Base-by-base conservation (phyloP, 23 tunicate genomes). In the Botrylloides violaceus region DNA sequence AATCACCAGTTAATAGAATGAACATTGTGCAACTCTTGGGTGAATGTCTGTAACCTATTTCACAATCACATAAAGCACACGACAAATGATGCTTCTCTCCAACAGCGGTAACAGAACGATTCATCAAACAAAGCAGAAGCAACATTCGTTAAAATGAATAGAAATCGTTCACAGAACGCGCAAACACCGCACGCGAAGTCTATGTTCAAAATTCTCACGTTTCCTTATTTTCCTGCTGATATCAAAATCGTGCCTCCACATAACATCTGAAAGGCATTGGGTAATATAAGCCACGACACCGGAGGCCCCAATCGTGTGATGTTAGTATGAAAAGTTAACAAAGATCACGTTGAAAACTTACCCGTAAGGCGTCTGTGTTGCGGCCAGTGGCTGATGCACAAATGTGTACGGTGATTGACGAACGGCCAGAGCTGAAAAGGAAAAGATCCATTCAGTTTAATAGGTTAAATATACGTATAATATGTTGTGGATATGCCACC, bases 101-200 rank as follows among this genome's bases (percentile, higher is more conserved):
- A 43, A 15, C 15, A 9, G 53, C 53, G 15, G 15, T 43, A 43
- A 43, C 53, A 43, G 9, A 43, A 43, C 53, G 53, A 43, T 43
- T 43, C 15, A 7, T 43, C 15, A 43, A 43, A 43, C 53, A 43
- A 43, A 43, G 53, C 53, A 43, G n/a, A 43, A 43, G 53, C 53
- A 43, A n/a, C 53, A 43, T 43, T 43, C 53, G 53, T 43, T 15
- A 43, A n/a, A 43, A 43, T 43, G 53, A 43, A 43, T 43, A 43
- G 53, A 43, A 43, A 43, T 43, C 53, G 53, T 7, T 43, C 33
- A 63, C 26, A 63, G 20, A 63, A 63, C 70, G 70, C 70, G 70
- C 35, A 63, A 63, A 63, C 70, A 63, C 70, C 70, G 70, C 70
- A 63, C 70, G 70, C 70, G 70, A 63, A 31, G 70, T 63, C 70